A percentile compares a stretch with the other conserved stretches of the same genome.
phyloP scores from a whole-genome alignment of 2,888 invertebrate genomes.

The Deilephila elpenor region DNA sequence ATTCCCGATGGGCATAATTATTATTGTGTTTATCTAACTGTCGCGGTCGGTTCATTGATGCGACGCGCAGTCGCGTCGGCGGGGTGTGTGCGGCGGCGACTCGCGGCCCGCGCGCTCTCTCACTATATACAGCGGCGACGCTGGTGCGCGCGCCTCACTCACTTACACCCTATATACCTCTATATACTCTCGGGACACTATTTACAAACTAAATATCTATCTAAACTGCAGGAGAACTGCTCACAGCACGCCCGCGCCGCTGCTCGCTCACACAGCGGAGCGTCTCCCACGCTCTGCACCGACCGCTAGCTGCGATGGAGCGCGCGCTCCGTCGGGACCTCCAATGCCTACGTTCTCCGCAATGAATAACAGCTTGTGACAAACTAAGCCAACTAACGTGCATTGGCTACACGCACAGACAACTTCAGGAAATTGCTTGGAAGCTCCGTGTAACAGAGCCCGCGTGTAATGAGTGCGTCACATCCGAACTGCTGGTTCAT shows the following conservation, averaged over 20 bases:
- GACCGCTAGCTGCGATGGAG: background rate
- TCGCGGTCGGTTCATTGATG: background rate
- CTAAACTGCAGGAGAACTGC: constrained; percentile 3
- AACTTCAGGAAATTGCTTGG: background rate
- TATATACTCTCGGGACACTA: constrained; percentile 23
- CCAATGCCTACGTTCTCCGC: background rate
- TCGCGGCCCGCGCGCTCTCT: background rate
- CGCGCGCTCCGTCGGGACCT: background rate
- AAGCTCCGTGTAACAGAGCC: no score
- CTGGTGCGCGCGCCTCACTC: constrained; percentile 16
- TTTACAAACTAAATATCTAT: constrained; percentile 25
- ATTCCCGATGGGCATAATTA: background rate
- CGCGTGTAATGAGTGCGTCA: no score
- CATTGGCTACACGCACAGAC: no score
- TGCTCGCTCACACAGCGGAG: background rate
- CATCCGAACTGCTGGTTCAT: no score
- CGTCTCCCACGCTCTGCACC: no score
- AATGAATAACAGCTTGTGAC: background rate
- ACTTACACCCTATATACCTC: constrained; percentile 28
- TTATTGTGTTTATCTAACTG: no score
- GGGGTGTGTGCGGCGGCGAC: background rate
- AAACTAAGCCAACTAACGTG: background rate
- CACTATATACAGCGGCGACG: constrained; percentile 22
- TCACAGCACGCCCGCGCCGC: constrained; percentile 7
- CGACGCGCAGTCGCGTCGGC: background rate